Conservation (phyloP, 2,113 vertebrate genomes). For the Dolichotis patagonum region DNA sequence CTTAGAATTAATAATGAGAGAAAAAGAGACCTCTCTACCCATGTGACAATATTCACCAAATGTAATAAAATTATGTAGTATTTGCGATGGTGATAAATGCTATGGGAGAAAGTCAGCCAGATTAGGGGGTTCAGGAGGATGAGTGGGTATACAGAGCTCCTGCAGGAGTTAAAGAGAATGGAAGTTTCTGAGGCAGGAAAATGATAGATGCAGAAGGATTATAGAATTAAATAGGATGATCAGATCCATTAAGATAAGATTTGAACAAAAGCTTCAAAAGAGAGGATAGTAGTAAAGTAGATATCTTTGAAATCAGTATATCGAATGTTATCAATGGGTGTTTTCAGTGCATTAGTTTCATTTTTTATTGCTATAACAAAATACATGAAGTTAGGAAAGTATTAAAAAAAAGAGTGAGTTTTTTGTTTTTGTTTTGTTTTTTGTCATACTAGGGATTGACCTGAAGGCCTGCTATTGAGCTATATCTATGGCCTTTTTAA, state of each 20-base stretch:
- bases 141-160: too few relatives aligned
- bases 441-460: background rate
- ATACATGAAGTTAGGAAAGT: background rate
- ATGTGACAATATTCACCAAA: background rate
- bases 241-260: background rate
- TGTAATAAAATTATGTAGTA: background rate
- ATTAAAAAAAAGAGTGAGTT: background rate
- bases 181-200: background rate
- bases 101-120: background rate
- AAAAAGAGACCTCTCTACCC: background rate
- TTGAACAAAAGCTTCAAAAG: constrained; percentile 49
- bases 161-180: background rate
- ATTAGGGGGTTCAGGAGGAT: background rate
- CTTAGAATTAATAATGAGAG: background rate
- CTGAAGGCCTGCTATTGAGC: background rate
- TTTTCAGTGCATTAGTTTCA: background rate
- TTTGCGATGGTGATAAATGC: background rate
- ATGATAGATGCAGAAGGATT: background rate
- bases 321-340: background rate
- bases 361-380: background rate
- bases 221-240: background rate
- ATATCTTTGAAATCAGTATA: constrained; percentile 30
- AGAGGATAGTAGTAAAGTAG: background rate
- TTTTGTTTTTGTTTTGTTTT: background rate
- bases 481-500: background rate